A percentile compares a stretch with the other conserved stretches of the same genome.
phyloP scores from a whole-genome alignment of 2,113 vertebrate species.

The Lates calcarifer region DNA sequence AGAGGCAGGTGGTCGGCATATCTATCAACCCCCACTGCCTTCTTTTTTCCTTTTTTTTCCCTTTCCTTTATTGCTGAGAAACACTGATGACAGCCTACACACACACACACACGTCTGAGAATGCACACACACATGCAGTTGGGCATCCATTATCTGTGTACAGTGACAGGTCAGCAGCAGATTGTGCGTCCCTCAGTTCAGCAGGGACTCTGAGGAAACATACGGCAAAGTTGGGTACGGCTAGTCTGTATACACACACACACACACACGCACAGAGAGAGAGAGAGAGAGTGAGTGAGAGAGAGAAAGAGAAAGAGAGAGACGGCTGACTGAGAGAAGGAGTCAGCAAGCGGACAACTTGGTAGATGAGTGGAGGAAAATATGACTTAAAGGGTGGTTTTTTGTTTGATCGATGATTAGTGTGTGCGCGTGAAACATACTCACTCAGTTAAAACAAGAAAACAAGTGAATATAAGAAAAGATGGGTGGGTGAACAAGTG shows the following conservation, averaged over 20 bases:
- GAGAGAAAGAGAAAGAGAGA: neutral
- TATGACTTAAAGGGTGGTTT: no score
- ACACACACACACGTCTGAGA: slow-evolving; percentile 20
- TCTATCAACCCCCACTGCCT: slow-evolving; percentile 63
- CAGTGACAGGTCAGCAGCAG: slow-evolving; percentile 79
- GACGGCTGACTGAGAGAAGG: neutral
- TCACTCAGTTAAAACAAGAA: neutral
- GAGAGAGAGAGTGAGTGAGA: neutral
- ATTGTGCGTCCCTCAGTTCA: slow-evolving; percentile 75
- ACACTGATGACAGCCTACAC: slow-evolving; percentile 52
- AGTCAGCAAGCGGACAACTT: neutral
- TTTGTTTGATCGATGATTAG: no score
- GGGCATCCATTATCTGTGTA: slow-evolving; percentile 77
- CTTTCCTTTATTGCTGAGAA: slow-evolving; percentile 64
- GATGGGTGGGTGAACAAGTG: no score
- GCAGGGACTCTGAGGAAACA: slow-evolving; percentile 68
- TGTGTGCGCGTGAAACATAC: neutral
- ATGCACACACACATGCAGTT: slow-evolving; percentile 30
- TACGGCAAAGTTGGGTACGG: slow-evolving; percentile 37
- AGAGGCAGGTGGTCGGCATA: slow-evolving; percentile 73
- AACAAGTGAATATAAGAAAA: no score
- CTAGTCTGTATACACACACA: slow-evolving; percentile 6
- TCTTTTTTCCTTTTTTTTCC: slow-evolving; percentile 28
- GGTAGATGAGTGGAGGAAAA: neutral
- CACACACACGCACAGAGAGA: slow-evolving; percentile 6